These are phyloP conservation scores for Trachelus iudaicus DNA, from an alignment of 2,888 invertebrate species.

Conservation along the genomic window DNA sequence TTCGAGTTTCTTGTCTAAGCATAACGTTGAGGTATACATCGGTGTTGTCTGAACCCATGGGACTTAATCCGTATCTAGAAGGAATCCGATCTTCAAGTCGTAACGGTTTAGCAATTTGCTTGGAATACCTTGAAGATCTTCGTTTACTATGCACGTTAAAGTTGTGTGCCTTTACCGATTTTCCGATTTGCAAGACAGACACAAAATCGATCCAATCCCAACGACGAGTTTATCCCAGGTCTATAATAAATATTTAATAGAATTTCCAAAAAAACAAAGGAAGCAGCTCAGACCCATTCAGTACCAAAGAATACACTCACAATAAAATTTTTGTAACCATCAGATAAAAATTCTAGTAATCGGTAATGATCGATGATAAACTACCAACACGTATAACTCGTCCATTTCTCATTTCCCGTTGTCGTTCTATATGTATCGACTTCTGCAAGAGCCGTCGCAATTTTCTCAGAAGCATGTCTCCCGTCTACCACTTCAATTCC, in stretches of 20 bases:
- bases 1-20: conserved; percentile 33
- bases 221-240: neutral
- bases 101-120: neutral
- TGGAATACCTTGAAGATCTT: neutral
- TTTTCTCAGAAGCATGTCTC: neutral
- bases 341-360: neutral
- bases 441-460: neutral
- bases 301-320: neutral
- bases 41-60: conserved; percentile 17
- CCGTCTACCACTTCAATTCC: neutral
- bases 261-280: too few relatives aligned
- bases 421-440: conserved; percentile 18
- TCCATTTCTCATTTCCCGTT: conserved; percentile 48
- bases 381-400: conserved; percentile 17
- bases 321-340: neutral
- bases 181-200: neutral
- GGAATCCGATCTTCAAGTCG: conserved; percentile 6
- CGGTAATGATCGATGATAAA: neutral
- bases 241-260: neutral
- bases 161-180: neutral
- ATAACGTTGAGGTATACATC: conserved; percentile 31
- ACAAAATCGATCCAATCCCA: neutral
- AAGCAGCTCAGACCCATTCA: neutral
- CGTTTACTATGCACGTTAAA: neutral
- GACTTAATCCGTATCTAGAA: conserved; percentile 38